These are phyloP conservation scores for Acrocephalus kingi DNA, from an alignment of 2,113 vertebrate genomes.

Conservation along the genomic window DNA sequence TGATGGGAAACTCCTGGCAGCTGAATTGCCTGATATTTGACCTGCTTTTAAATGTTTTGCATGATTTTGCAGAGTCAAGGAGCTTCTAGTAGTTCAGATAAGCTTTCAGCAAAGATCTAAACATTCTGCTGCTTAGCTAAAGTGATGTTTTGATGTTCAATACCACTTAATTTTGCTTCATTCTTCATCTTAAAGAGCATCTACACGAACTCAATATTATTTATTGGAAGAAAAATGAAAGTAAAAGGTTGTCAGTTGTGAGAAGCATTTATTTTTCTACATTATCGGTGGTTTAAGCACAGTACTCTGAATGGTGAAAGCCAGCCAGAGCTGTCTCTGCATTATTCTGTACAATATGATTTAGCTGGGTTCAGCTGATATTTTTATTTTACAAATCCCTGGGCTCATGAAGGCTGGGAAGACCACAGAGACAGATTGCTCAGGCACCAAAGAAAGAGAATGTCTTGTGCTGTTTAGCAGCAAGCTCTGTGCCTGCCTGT, in stretches of 20 bases:
- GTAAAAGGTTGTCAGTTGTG: not conserved
- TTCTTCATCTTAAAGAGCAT: not conserved
- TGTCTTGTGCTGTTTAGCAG: not conserved
- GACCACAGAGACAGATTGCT: slow-evolving; percentile 8
- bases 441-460: not conserved
- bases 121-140: not conserved
- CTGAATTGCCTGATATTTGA: slow-evolving; percentile 1
- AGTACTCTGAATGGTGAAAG: not conserved
- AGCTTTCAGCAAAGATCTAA: not conserved
- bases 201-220: not conserved
- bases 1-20: slow-evolving; percentile 1
- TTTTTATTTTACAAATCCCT: slow-evolving; percentile 7
- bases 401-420: not conserved
- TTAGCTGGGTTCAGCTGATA: not conserved
- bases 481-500: not conserved
- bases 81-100: not conserved
- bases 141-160: not conserved
- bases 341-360: not conserved
- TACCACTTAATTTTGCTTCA: not conserved
- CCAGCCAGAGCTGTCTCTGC: not conserved
- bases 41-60: not conserved
- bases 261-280: not conserved
- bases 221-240: not conserved
- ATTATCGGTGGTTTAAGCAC: not conserved
- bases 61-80: slow-evolving; percentile 3